Conservation (phyloP, 2,113 vertebrate genomes). For the Falcunculus frontatus region DNA sequence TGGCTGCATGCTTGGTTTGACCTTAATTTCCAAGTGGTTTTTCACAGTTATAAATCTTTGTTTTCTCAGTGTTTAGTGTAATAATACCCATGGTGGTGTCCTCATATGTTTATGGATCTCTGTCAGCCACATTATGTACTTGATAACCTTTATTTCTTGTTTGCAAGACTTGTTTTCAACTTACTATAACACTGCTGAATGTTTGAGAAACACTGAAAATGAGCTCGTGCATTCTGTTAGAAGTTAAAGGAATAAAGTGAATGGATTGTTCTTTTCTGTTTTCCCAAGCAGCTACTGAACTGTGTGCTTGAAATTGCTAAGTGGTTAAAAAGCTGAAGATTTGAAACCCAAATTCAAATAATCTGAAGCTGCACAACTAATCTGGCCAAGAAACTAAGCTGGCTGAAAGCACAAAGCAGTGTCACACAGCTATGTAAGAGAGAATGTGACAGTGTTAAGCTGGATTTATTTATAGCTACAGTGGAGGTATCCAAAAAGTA, state of each 20-base stretch:
- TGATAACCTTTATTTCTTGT: not conserved
- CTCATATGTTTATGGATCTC: not conserved
- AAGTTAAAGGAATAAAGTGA: not conserved
- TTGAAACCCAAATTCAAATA: not conserved
- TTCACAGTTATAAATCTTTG: not conserved
- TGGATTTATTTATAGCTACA: not conserved
- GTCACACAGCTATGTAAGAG: not conserved
- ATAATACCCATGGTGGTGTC: not conserved
- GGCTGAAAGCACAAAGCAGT: not conserved
- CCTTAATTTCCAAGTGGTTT: not conserved
- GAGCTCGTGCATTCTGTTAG: not conserved
- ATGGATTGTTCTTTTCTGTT: not conserved
- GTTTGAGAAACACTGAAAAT: not conserved
- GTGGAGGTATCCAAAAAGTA: not conserved
- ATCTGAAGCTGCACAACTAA: not conserved
- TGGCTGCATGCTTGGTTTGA: not conserved
- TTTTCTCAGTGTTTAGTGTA: not conserved
- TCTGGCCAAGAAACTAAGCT: not conserved
- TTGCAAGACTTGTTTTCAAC: not conserved
- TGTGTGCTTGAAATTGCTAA: not conserved
- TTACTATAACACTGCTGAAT: not conserved
- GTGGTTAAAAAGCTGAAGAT: not conserved
- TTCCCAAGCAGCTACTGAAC: not conserved
- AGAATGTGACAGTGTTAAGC: not conserved
- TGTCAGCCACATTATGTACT: not conserved